Base-by-base conservation (phyloP, 2,888 invertebrate species). In the Oithona nana region DNA sequence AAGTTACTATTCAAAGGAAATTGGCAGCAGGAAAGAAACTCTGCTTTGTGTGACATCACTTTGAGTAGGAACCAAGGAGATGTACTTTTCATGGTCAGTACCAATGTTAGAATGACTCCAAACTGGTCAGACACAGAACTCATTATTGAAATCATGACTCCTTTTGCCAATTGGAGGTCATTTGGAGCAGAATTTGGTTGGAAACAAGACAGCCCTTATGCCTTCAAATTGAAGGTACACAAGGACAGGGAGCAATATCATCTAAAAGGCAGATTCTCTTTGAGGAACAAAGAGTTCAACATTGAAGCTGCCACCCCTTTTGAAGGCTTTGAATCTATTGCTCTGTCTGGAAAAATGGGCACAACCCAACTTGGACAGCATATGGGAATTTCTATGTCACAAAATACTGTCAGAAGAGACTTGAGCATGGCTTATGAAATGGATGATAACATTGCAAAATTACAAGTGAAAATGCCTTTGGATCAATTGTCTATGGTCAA, bases 231-330 rank as follows among this genome's bases (percentile, higher is more conserved):
- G 3, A 50, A 59, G 8, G 22, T 24, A 28, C 26, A 48, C 24
- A 28, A 22, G 2, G 20, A 28, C 16, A 49, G 24, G 11, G 49
- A 61, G 28, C 55, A 51, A n/a, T 28, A 54, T 3, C 22, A 39
- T 24, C 16, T 65, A 3, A 55, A 57, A 2, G 65, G 63, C n/a
- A 61, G 22, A 20, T 28, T 65, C 29, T 54, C 22, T 16, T 30
- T 64, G 2, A 65, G 63, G 24, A 64, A 64, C 29, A 64, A 66
- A 3, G 52, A 65, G 6, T 52, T 66, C 16, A 63, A 64, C 22
- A 26, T 68, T 1, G 63, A 63, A 13, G 57, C 65, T 0, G 56
- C 54, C 4, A 69, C 69, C 8, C 68, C 69, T 1, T 65, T 68
- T 52, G 48, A 64, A 11, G 62, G 64, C n/a, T 66, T 67, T 63